phyloP scores from a whole-genome alignment of 1,140 invertebrate species.

The Eumaeus atala region DNA sequence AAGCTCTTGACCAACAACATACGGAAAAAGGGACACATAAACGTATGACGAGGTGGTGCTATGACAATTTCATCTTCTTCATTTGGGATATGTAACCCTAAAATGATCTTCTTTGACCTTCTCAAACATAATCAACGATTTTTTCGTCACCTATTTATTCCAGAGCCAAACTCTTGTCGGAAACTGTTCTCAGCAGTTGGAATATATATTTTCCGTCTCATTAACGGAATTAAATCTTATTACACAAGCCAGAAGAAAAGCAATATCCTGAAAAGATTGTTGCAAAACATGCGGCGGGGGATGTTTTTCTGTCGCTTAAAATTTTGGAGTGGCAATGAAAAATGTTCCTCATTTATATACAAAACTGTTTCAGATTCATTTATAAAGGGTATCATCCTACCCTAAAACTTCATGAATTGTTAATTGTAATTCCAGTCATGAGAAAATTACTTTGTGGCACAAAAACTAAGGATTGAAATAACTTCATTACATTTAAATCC shows the following conservation, averaged over 20 bases:
- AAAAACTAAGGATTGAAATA: not conserved
- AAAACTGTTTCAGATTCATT: conserved; percentile 9
- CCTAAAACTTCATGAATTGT: conserved; percentile 4
- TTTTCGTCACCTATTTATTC: no score
- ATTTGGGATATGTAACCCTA: no score
- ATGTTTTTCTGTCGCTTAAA: conserved; percentile 8
- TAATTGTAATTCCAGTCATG: conserved; percentile 6
- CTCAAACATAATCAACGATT: no score
- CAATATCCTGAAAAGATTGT: conserved; percentile 4
- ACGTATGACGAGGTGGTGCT: no score
- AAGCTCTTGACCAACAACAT: no score
- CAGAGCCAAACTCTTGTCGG: no score
- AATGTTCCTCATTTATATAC: conserved; percentile 8
- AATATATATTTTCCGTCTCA: conserved; percentile 5
- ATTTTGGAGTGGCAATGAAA: conserved; percentile 11
- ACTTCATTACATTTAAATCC: no score
- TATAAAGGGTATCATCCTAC: conserved; percentile 4
- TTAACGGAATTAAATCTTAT: conserved; percentile 5
- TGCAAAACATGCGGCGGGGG: not conserved
- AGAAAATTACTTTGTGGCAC: not conserved
- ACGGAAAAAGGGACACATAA: no score
- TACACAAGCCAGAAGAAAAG: not conserved
- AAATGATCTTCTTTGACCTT: no score
- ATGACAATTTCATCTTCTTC: no score
- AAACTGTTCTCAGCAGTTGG: not conserved